phyloP scores from a whole-genome alignment of 1,140 invertebrate species.

The Camponotus pennsylvanicus region DNA sequence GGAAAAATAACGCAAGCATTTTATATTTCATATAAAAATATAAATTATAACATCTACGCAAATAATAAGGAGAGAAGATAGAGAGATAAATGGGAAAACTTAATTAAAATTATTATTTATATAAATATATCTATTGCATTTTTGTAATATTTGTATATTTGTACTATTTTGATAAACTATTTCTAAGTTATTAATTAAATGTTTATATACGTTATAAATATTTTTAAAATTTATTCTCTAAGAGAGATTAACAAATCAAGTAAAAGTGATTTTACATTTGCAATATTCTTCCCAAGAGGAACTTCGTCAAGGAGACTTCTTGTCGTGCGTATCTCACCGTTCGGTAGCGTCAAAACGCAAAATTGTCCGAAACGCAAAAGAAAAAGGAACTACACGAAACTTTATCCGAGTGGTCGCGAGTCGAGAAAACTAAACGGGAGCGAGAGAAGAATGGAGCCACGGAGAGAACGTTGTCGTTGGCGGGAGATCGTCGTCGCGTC shows the following conservation, averaged over 20 bases:
- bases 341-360: conserved; percentile 34
- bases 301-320: not conserved
- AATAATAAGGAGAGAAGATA: not conserved
- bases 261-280: not conserved
- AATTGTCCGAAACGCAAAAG: conserved; percentile 35
- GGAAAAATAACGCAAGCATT: not conserved
- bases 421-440: conserved; percentile 4
- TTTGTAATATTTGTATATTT: not conserved
- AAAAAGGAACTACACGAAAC: conserved; percentile 37
- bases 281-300: not conserved
- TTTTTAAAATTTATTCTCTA: not conserved
- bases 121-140: not conserved
- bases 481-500: conserved; percentile 58
- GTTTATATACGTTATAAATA: not conserved
- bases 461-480: conserved; percentile 14
- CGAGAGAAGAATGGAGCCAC: conserved; percentile 36
- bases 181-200: not conserved
- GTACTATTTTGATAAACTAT: not conserved
- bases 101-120: not conserved
- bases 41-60: not conserved
- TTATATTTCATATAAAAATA: not conserved
- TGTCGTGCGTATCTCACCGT: conserved; percentile 9
- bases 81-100: no score
- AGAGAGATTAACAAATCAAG: not conserved
- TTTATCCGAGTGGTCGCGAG: conserved; percentile 35